Conservation (phyloP, 2,113 vertebrate genomes). For the Pseudopipra pipra region DNA sequence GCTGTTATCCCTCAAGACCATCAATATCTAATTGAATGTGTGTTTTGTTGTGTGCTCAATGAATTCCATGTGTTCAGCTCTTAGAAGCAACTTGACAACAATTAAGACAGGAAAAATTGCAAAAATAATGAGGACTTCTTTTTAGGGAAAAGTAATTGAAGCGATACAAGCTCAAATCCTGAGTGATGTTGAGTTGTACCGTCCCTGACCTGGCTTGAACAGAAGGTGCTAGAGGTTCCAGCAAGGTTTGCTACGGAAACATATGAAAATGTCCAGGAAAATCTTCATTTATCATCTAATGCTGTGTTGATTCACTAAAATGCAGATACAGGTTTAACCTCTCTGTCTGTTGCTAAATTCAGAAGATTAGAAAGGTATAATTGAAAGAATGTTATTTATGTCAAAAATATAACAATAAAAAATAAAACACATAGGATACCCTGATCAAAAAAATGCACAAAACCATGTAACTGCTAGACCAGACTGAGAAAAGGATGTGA, state of each 20-base stretch:
- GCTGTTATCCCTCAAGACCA: slow-evolving; percentile 16
- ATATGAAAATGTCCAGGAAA: not conserved
- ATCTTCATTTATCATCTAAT: not conserved
- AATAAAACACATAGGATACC: fast-evolving
- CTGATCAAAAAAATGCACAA: not conserved
- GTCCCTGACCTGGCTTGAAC: not conserved
- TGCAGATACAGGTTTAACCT: not conserved
- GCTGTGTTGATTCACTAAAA: not conserved
- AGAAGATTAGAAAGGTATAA: not conserved
- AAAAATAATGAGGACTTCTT: not conserved
- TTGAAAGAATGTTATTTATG: not conserved
- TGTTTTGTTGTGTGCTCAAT: slow-evolving; percentile 26
- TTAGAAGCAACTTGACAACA: slow-evolving; percentile 28
- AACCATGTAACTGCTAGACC: not conserved
- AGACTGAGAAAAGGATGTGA: not conserved
- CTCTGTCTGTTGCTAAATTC: not conserved
- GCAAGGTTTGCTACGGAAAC: not conserved
- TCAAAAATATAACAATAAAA: not conserved
- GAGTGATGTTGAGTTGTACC: not conserved
- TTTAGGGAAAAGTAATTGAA: not conserved
- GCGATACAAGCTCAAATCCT: not conserved
- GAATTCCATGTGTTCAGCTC: slow-evolving; percentile 38
- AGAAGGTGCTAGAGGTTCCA: not conserved
- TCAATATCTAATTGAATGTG: slow-evolving; percentile 52
- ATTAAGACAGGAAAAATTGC: not conserved